A percentile compares a stretch with the other conserved stretches of the same genome.
Evolutionary conservation across 2,888 invertebrate genomes (phyloP).

Genomic region (Agrypnus murinus): DNA sequence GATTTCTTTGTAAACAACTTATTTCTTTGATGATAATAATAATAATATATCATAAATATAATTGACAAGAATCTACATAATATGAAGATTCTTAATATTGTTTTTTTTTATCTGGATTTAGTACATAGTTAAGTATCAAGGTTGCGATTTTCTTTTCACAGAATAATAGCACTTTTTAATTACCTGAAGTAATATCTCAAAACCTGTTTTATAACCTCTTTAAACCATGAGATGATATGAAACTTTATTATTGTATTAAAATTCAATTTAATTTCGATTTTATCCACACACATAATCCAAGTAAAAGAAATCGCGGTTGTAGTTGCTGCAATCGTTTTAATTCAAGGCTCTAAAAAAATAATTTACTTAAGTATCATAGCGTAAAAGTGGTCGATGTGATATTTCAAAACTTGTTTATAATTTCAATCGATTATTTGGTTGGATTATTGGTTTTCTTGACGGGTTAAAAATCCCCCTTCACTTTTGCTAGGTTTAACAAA

Average conservation of each 20-base stretch:
- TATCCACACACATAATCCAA: background rate
- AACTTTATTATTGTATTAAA: background rate
- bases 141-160: no score
- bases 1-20: no score
- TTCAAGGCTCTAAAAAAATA: constrained; percentile 22
- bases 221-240: no score
- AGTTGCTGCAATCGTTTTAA: constrained; percentile 6
- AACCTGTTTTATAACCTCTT: no score
- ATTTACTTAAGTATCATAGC: background rate
- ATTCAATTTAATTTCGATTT: background rate
- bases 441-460: constrained; percentile 3
- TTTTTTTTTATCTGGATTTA: no score
- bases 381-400: background rate
- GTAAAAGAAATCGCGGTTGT: constrained; percentile 20
- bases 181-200: no score
- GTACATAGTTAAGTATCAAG: no score
- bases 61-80: no score
- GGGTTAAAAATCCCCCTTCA: constrained; percentile 24
- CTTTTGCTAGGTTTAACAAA: constrained; percentile 10
- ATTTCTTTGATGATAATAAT: no score
- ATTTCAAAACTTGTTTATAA: background rate
- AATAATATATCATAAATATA: no score
- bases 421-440: background rate
- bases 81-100: no score
- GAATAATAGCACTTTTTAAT: no score